A percentile compares a stretch with the other conserved stretches of the same genome.
Evolutionary conservation across 2,113 vertebrate species (phyloP).

Genomic region (Plecturocebus donacophilus): DNA sequence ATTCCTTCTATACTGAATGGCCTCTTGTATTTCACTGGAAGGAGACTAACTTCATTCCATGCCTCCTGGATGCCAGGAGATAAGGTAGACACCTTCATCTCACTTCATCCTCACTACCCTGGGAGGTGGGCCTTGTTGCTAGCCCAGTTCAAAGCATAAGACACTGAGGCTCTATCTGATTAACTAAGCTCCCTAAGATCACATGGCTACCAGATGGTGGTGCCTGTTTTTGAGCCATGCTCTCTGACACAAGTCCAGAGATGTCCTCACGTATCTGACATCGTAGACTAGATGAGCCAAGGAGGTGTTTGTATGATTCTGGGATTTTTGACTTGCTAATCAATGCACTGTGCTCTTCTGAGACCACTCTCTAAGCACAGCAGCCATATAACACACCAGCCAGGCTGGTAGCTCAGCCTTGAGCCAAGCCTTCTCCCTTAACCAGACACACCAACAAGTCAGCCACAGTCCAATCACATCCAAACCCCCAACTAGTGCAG

Average conservation of each 20-base stretch:
- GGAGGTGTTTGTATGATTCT: not conserved
- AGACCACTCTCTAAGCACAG: not conserved
- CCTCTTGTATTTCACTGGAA: not conserved
- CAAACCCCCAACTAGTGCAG: rapidly evolving
- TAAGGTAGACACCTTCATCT: not conserved
- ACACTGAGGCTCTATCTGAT: not conserved
- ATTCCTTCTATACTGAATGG: not conserved
- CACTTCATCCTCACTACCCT: not conserved
- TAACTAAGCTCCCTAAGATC: not conserved
- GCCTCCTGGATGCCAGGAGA: not conserved
- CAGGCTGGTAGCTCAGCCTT: not conserved
- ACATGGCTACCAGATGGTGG: not conserved
- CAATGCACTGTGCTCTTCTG: rapidly evolving
- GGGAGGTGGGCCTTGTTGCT: not conserved
- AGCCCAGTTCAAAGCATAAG: not conserved
- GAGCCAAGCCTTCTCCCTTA: not conserved
- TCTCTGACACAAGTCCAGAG: not conserved
- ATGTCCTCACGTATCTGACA: not conserved
- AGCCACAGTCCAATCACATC: not conserved
- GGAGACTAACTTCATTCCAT: no score
- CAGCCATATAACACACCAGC: not conserved
- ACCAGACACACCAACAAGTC: not conserved
- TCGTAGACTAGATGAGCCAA: not conserved
- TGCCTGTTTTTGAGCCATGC: not conserved
- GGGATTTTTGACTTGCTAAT: not conserved